phyloP scores from a whole-genome alignment of 2,797 vertebrate species.

The Cuniculus paca region DNA sequence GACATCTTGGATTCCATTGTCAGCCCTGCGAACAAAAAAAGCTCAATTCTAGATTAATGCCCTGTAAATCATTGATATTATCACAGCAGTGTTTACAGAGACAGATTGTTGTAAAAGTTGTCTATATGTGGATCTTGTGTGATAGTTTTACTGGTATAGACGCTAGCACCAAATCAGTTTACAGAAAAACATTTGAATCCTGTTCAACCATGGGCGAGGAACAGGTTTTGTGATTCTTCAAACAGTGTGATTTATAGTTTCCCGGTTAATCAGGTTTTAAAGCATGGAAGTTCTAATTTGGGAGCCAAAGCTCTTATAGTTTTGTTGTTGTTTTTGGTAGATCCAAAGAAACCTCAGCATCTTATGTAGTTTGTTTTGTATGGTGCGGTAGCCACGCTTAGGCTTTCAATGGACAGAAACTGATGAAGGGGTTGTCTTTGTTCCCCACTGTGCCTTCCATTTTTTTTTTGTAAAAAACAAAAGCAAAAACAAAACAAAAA shows the following conservation, averaged over 20 bases:
- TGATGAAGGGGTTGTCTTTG: not conserved
- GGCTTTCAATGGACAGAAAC: not conserved
- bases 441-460: accelerated
- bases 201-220: not conserved
- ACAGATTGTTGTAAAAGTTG: not conserved
- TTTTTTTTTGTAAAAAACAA: not conserved
- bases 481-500: not conserved
- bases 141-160: not conserved
- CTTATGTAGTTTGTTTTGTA: not conserved
- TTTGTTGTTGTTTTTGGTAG: not conserved
- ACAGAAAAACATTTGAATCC: not conserved
- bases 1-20: not conserved
- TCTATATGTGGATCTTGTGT: not conserved
- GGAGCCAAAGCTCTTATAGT: not conserved
- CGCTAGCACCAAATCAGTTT: not conserved
- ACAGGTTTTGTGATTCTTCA: not conserved
- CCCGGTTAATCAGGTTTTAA: not conserved
- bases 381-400: accelerated
- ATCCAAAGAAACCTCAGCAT: not conserved
- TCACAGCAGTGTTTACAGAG: not conserved
- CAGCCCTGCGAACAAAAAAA: not conserved
- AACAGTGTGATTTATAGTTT: not conserved
- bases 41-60: not conserved
- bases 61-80: not conserved
- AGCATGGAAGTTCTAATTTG: not conserved